phyloP scores from a whole-genome alignment of 1,140 invertebrate species.

The Mamestra configurata region DNA sequence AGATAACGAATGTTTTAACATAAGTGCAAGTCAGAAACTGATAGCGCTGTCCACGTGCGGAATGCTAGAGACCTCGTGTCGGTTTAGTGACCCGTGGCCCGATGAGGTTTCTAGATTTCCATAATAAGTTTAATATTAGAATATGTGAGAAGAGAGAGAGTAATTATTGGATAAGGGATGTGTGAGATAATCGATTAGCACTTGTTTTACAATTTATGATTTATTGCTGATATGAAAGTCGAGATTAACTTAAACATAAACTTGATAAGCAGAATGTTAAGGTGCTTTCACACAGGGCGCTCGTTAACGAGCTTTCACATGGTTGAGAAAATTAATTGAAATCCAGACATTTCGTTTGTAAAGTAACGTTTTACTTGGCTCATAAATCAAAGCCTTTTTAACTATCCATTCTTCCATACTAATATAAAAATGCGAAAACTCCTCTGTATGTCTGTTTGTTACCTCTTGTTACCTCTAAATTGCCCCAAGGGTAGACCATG shows the following conservation, averaged over 20 bases:
- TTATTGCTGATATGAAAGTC: constrained; percentile 10
- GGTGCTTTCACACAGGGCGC: no score
- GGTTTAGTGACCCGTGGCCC: constrained; percentile 13
- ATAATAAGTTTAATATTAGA: background rate
- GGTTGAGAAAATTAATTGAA: no score
- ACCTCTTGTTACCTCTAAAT: no score
- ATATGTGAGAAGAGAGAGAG: background rate
- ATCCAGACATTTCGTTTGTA: no score
- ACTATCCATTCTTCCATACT: no score
- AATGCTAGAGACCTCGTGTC: background rate
- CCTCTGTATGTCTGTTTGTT: no score
- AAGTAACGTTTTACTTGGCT: no score
- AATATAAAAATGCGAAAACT: no score
- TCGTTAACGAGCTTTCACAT: no score
- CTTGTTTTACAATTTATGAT: constrained; percentile 2
- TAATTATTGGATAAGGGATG: background rate
- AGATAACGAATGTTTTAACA: constrained; percentile 32
- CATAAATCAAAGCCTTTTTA: no score
- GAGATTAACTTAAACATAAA: background rate
- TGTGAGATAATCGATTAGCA: background rate
- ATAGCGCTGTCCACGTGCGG: constrained; percentile 14
- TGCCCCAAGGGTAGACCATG: no score
- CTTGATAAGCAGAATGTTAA: no score
- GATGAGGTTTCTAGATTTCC: constrained; percentile 21
- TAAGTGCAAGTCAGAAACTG: background rate